Conservation (phyloP, 2,888 invertebrate genomes). For the Aphodius sticticus region DNA sequence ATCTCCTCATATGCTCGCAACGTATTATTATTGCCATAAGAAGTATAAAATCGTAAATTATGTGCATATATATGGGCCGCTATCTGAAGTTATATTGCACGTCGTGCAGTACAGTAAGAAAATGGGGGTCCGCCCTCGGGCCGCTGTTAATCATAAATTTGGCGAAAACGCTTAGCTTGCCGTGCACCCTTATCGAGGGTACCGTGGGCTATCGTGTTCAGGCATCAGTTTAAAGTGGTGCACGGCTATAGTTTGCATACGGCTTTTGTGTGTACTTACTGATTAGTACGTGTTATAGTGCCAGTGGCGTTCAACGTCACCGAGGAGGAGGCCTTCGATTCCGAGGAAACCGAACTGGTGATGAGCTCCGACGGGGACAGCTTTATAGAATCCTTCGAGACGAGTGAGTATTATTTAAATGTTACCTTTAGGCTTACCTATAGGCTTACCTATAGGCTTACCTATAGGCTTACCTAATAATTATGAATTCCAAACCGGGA, state of each 20-base stretch:
- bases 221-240: constrained; percentile 46
- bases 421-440: not conserved
- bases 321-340: constrained; percentile 61
- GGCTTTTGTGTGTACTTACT: constrained; percentile 37
- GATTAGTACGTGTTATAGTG: constrained; percentile 50
- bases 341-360: constrained; percentile 63
- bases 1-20: not conserved
- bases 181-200: constrained; percentile 32
- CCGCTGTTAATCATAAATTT: constrained; percentile 31
- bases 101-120: constrained; percentile 4
- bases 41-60: not conserved
- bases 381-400: constrained; percentile 64
- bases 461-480: not conserved
- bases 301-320: constrained; percentile 62
- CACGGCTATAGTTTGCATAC: constrained; percentile 39
- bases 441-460: not conserved
- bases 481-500: not conserved
- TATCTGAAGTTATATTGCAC: constrained; percentile 4
- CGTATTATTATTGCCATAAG: not conserved
- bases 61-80: not conserved
- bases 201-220: constrained; percentile 49
- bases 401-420: constrained; percentile 60
- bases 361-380: constrained; percentile 65
- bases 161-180: constrained; percentile 30
- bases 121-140: constrained; percentile 4